Evolutionary conservation across 2,113 vertebrate species (phyloP).

Genomic region (Vidua chalybeata): DNA sequence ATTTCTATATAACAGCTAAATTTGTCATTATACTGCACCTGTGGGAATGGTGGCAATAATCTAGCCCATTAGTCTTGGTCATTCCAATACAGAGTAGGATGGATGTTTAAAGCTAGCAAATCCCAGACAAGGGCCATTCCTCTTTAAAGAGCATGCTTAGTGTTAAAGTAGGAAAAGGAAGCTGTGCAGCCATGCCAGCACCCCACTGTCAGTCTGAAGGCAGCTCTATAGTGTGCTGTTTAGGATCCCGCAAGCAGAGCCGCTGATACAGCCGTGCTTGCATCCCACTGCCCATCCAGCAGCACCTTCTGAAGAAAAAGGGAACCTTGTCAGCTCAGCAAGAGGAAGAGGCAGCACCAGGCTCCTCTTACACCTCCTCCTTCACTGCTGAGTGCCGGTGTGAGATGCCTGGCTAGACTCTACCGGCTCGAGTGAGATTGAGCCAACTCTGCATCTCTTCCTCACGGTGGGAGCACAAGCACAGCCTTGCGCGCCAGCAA

Average conservation of each 20-base stretch:
- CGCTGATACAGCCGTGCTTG: rapidly evolving
- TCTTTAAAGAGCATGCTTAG: background rate
- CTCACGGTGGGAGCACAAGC: rapidly evolving
- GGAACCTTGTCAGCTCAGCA: background rate
- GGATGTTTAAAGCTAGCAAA: background rate
- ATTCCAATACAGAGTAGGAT: background rate
- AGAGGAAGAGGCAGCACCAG: background rate
- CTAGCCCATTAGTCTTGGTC: background rate
- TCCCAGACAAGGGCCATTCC: background rate
- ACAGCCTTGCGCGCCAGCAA: rapidly evolving
- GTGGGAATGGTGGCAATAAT: background rate
- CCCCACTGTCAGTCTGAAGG: background rate
- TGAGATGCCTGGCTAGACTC: background rate
- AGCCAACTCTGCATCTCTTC: rapidly evolving
- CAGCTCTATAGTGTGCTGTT: background rate
- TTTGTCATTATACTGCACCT: background rate
- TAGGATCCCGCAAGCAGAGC: rapidly evolving
- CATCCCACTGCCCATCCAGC: background rate
- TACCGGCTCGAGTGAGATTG: rapidly evolving
- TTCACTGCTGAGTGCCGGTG: rapidly evolving
- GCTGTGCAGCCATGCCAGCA: rapidly evolving
- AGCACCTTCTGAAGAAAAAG: background rate
- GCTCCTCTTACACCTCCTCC: background rate
- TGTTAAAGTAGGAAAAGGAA: background rate
- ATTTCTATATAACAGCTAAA: background rate